Conservation (phyloP, 1,140 invertebrate genomes). For the Sycophila sp. region DNA sequence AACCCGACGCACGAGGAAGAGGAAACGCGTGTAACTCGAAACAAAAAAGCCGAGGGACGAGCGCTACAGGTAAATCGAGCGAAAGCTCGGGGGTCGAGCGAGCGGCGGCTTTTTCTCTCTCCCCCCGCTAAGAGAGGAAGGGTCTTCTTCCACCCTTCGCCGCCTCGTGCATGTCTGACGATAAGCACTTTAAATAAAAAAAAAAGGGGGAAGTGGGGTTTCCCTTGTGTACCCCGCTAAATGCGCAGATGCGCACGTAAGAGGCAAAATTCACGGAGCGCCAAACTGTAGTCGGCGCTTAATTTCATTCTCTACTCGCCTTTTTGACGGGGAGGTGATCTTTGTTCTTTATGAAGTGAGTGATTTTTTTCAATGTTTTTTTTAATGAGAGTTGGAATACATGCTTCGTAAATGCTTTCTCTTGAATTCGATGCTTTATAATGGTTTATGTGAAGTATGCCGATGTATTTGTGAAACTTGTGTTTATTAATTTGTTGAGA, state of each 20-base stretch:
- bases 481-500: no score
- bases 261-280: no score
- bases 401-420: no score
- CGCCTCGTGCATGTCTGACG: slow-evolving; percentile 27
- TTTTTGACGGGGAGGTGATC: no score
- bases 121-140: neutral
- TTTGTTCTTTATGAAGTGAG: no score
- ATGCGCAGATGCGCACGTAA: neutral
- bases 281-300: no score
- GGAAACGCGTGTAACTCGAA: neutral
- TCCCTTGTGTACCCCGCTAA: neutral
- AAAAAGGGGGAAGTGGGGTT: neutral
- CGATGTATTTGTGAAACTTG: no score
- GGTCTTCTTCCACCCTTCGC: neutral
- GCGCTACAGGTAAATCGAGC: slow-evolving; percentile 31
- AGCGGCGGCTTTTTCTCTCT: neutral
- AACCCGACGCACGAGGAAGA: neutral
- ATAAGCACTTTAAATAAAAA: slow-evolving; percentile 35
- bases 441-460: no score
- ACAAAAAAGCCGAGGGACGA: slow-evolving; percentile 1
- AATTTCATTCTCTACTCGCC: no score
- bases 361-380: no score
- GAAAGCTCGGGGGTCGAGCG: neutral
- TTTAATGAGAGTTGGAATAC: no score
- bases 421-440: no score